Conservation (phyloP, 64 coral and sea anemone genomes). For the Catalaphyllia jardinei region DNA sequence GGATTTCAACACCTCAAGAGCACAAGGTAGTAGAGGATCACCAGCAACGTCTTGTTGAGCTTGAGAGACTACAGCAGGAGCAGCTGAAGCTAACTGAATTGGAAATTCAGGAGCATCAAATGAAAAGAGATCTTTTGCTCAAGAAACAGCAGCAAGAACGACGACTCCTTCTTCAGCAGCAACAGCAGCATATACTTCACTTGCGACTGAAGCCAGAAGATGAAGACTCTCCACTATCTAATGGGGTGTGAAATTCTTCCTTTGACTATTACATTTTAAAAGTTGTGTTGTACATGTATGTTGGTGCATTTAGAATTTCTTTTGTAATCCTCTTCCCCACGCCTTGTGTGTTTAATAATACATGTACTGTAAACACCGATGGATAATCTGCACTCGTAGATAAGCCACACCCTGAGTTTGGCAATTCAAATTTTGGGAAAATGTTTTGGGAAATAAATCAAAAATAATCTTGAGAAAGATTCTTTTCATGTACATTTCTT, state of each 20-base stretch:
- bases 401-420: too few species aligned
- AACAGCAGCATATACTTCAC: constrained; percentile 75
- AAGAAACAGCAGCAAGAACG: constrained; percentile 96
- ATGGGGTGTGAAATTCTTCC: constrained; percentile 18
- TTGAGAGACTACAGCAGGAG: constrained; percentile 84
- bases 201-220: constrained; percentile 1
- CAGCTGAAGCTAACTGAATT: constrained; percentile 85
- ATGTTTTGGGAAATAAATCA: too few species aligned
- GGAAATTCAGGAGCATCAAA: constrained; percentile 87
- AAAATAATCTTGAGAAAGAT: too few species aligned
- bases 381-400: too few species aligned
- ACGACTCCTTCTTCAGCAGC: constrained; percentile 69
- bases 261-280: too few species aligned
- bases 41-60: constrained; percentile 66
- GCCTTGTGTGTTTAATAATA: too few species aligned
- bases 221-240: not conserved
- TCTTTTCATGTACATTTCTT: too few species aligned
- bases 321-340: too few species aligned
- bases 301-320: too few species aligned
- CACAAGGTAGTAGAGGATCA: constrained; percentile 73
- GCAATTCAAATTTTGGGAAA: too few species aligned
- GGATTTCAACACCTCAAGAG: constrained; percentile 49
- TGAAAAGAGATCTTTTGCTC: constrained; percentile 89
- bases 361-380: too few species aligned
- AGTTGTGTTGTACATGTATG: too few species aligned